Conservation (phyloP, 2,888 invertebrate genomes). For the Eupsilia transversa region DNA sequence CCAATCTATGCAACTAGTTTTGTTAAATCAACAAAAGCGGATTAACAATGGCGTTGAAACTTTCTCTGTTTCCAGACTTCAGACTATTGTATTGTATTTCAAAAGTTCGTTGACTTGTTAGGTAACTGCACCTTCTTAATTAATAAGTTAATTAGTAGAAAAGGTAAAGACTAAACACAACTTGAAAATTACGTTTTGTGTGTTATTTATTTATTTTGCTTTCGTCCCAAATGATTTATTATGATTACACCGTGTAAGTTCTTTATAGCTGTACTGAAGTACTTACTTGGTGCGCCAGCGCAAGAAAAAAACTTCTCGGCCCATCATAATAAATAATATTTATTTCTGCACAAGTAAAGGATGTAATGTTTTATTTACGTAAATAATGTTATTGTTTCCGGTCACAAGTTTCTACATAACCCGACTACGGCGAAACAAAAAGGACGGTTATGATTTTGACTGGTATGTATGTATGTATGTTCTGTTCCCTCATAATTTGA, state of each 20-base stretch:
- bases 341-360: neutral
- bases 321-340: slow-evolving; percentile 7
- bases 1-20: slow-evolving; percentile 11
- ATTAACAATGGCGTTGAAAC: slow-evolving; percentile 63
- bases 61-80: slow-evolving; percentile 61
- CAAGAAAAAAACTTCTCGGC: neutral
- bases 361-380: neutral
- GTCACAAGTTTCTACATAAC: slow-evolving; percentile 12
- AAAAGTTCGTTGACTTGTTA: slow-evolving; percentile 64
- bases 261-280: slow-evolving; percentile 12
- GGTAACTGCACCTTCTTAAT: slow-evolving; percentile 21
- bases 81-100: slow-evolving; percentile 53
- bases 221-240: slow-evolving; percentile 21
- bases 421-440: too few species aligned
- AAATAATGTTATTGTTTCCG: slow-evolving; percentile 3
- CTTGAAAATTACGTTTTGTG: neutral
- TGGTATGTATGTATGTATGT: too few species aligned
- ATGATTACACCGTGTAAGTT: slow-evolving; percentile 28
- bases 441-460: too few species aligned
- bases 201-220: slow-evolving; percentile 14
- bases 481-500: too few species aligned
- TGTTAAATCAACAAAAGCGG: slow-evolving; percentile 28
- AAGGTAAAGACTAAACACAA: neutral
- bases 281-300: neutral
- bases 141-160: slow-evolving; percentile 1